Base-by-base conservation (phyloP, 2,113 vertebrate species). In the Campylomormyrus tamandua region DNA sequence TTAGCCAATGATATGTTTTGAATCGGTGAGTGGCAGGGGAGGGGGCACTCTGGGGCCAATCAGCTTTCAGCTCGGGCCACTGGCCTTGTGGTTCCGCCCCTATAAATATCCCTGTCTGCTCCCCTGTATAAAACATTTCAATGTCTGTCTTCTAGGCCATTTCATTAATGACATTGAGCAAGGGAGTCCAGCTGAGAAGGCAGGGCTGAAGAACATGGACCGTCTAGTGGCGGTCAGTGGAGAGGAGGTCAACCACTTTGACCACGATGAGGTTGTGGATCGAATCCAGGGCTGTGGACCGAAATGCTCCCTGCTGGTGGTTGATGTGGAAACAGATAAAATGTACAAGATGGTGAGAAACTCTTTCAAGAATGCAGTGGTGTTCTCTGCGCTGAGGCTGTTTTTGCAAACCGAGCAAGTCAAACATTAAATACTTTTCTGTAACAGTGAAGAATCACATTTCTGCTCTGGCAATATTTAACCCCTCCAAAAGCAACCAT, bases 201-300 rank as follows among this genome's bases (percentile, higher is more conserved):
- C 93, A 0, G 96, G 94, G 5, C 94, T 99, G 91, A 96, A 95
- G 93, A 94, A 97, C 35, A 94, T 94, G 27, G 98, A 99, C 91
- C 95, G 96, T 58, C 53, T 99, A 4, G 95, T 99, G 13, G 97
- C 97, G 53, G 97, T 99, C 90, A 96, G 97, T 0, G 97, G 97
- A 0, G 89, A 96, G 48, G 93, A 93, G 31, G 95, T 98, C 91
- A 94, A 96, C 3, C 39, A 87, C 42, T 93, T 94, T 19, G 94
- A 94, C 35, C 98, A 99, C 11, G 95, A 98, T 2, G 88, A 95
- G 0, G 94, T 97, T 88, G 98, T 98, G 91, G 95, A 95, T 13
- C 95, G 92, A 94, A 97, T 99, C 91, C 94, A 83, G 45, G 93
- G 95, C 89, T 94, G 94, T 0, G 97, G 97, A 49, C 94, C 94